Conservation (phyloP, 2,888 invertebrate species). For the Argyra leucocephala region DNA sequence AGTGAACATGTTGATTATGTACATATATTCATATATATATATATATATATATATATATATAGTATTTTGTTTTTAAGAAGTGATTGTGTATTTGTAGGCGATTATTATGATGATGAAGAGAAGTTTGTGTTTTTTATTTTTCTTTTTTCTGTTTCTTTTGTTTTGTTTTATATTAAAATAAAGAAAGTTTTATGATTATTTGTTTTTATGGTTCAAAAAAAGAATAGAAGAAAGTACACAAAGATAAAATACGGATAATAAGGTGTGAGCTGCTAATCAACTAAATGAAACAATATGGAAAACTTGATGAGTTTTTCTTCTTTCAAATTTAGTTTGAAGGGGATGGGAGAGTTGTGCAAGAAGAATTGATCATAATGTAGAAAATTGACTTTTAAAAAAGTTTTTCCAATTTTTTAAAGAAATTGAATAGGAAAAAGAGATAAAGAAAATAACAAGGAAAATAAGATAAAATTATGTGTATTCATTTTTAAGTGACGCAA, state of each 20-base stretch:
- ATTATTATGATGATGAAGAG: constrained; percentile 1
- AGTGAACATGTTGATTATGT: no score
- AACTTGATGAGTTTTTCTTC: background rate
- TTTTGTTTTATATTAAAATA: background rate
- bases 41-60: background rate
- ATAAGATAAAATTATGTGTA: background rate
- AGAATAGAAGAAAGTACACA: background rate
- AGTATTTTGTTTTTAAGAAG: background rate
- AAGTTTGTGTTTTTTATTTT: background rate
- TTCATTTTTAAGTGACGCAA: background rate
- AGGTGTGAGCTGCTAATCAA: constrained; percentile 4
- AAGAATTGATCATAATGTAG: background rate
- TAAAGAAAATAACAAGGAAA: background rate
- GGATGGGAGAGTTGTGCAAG: background rate
- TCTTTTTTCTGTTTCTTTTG: background rate
- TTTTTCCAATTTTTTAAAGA: background rate
- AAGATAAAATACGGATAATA: background rate
- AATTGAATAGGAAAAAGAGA: background rate
- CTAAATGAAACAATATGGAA: constrained; percentile 6
- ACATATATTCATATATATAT: background rate
- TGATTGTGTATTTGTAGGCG: background rate
- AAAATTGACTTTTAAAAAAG: constrained; percentile 6
- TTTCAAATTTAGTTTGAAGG: no score
- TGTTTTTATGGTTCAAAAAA: background rate
- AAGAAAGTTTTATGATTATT: constrained; percentile 6